Evolutionary conservation across 2,113 vertebrate genomes (phyloP).

Genomic region (Gallinago paraguaiae): DNA sequence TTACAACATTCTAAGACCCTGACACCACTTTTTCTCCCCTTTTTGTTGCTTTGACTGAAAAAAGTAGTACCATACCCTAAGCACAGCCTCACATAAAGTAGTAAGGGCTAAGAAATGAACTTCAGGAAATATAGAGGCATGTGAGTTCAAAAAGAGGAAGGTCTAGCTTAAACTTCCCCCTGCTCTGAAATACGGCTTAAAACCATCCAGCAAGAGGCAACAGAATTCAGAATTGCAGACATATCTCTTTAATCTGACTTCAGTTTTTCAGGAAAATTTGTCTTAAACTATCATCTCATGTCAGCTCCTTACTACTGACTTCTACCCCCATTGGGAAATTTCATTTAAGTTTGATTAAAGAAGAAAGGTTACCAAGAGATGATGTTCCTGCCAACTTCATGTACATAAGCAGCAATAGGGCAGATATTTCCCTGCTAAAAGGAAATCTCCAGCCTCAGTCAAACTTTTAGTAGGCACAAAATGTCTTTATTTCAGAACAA

Average conservation of each 20-base stretch:
- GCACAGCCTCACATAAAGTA: neutral
- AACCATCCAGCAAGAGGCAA: neutral
- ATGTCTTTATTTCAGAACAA: neutral
- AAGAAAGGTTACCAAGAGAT: neutral
- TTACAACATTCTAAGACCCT: neutral
- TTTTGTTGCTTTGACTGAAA: neutral
- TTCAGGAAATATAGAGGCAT: neutral
- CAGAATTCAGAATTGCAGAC: neutral
- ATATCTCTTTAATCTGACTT: neutral
- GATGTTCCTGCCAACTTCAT: neutral
- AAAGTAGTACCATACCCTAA: neutral
- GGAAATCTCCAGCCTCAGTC: neutral
- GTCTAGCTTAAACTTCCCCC: neutral
- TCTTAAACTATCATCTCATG: neutral
- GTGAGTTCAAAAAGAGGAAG: neutral
- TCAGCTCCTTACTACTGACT: neutral
- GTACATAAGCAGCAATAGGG: neutral
- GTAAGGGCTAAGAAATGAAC: neutral
- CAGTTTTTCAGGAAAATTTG: neutral
- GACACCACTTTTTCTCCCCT: neutral
- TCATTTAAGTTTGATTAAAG: neutral
- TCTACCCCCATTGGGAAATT: neutral
- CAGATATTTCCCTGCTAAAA: neutral
- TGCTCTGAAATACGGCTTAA: neutral
- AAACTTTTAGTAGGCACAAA: neutral